Conservation (phyloP, 2,113 vertebrate species). For the Verasper variegatus region DNA sequence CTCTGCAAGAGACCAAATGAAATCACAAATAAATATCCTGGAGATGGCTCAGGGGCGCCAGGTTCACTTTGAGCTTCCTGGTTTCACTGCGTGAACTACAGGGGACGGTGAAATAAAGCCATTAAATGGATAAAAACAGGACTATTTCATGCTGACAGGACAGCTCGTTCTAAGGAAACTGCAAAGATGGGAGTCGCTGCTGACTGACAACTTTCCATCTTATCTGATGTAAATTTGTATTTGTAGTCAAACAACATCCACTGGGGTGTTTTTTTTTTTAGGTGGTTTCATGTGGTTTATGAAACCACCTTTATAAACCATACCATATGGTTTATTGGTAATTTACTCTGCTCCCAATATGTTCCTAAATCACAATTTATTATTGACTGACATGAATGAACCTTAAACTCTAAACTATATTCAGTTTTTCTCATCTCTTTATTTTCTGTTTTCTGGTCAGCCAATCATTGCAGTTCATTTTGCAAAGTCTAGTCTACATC, state of each 20-base stretch:
- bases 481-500: background rate
- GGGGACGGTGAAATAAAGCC: background rate
- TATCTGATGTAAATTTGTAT: background rate
- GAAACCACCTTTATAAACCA: too few species aligned
- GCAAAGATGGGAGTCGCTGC: too few species aligned
- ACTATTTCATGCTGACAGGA: background rate
- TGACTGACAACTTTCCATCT: too few species aligned
- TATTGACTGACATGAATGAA: background rate
- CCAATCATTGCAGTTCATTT: background rate
- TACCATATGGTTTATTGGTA: background rate
- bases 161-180: too few species aligned
- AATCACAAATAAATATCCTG: background rate
- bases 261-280: background rate
- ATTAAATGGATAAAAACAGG: background rate
- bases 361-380: background rate
- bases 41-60: too few species aligned
- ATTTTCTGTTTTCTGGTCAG: background rate
- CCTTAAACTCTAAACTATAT: background rate
- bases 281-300: background rate
- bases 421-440: background rate
- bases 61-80: too few species aligned
- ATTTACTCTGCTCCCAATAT: background rate
- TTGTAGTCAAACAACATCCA: background rate
- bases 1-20: background rate
- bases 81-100: too few species aligned